Percentiles rank a stretch among this genome's conserved stretches.
Conservation (phyloP, 2,797 vertebrate species). For the Chloroceryle amazona region DNA sequence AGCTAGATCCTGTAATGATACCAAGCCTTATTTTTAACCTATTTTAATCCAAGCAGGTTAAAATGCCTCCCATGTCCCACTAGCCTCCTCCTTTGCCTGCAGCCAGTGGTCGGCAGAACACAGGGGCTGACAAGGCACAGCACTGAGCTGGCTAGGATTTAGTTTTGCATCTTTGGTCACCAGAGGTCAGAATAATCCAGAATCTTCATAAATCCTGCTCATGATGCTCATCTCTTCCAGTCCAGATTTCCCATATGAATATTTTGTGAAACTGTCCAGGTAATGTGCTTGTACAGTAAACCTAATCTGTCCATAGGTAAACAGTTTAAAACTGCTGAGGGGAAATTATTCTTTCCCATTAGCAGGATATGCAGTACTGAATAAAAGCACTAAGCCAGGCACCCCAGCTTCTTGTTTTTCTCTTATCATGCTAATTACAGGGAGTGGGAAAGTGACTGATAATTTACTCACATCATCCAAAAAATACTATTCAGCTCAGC, state of each 20-base stretch:
- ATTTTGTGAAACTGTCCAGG: neutral
- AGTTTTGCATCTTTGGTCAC: neutral
- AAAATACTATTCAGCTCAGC: neutral
- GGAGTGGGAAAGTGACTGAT: neutral
- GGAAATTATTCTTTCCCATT: neutral
- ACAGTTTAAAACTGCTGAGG: neutral
- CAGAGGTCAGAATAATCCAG: neutral
- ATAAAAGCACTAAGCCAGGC: neutral
- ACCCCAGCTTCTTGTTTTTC: neutral
- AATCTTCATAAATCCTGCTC: neutral
- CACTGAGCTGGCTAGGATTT: neutral
- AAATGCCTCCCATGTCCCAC: neutral
- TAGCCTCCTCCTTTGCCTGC: neutral
- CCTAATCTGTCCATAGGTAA: neutral
- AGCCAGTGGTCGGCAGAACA: rapidly evolving
- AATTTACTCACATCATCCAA: neutral
- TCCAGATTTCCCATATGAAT: neutral
- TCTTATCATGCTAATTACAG: neutral
- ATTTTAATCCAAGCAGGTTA: neutral
- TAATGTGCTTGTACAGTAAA: neutral
- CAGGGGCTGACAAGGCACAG: neutral
- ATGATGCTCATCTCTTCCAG: neutral
- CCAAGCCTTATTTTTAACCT: neutral
- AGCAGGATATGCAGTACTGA: neutral
- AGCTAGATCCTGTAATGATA: neutral